These are phyloP conservation scores for Caenorhabditis remanei DNA, from an alignment of 1,140 invertebrate genomes.

Conservation along the genomic window DNA sequence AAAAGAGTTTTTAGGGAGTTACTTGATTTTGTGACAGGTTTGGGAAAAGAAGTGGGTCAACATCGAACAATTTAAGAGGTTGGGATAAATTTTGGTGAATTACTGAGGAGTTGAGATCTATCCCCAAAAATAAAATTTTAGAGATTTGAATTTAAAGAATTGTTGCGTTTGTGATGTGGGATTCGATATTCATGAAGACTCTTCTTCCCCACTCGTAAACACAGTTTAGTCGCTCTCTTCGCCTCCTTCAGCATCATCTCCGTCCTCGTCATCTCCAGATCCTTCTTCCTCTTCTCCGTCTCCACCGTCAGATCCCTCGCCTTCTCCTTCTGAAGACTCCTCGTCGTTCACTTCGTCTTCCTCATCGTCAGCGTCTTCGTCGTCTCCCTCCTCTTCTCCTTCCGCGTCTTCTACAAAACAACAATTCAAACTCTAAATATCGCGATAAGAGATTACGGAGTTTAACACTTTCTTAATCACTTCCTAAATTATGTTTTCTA, in stretches of 20 bases:
- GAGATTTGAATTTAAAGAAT: constrained; percentile 52
- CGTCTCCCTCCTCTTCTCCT: constrained; percentile 60
- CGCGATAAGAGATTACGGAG: neutral
- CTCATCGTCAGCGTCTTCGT: constrained; percentile 60
- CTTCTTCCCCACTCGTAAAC: neutral
- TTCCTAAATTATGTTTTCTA: too few species aligned
- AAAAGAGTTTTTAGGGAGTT: neutral
- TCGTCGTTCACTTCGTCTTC: constrained; percentile 44
- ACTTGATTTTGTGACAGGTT: constrained; percentile 43
- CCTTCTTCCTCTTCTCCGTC: constrained; percentile 48
- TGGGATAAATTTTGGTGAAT: neutral
- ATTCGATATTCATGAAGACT: neutral
- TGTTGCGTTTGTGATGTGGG: neutral
- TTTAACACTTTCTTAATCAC: too few species aligned
- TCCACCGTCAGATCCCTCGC: constrained; percentile 48
- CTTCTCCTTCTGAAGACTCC: constrained; percentile 58
- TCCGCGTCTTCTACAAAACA: constrained; percentile 39
- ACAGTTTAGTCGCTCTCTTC: constrained; percentile 55
- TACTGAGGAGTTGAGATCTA: constrained; percentile 54
- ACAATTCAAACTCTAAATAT: neutral
- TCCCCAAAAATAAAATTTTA: constrained; percentile 49
- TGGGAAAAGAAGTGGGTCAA: constrained; percentile 24
- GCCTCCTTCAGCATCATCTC: constrained; percentile 59
- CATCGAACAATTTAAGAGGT: constrained; percentile 22
- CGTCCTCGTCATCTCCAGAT: constrained; percentile 58